A percentile compares a stretch with the other conserved stretches of the same genome.
Evolutionary conservation across 2,113 vertebrate genomes (phyloP).

Genomic region (Pterocles gutturalis): DNA sequence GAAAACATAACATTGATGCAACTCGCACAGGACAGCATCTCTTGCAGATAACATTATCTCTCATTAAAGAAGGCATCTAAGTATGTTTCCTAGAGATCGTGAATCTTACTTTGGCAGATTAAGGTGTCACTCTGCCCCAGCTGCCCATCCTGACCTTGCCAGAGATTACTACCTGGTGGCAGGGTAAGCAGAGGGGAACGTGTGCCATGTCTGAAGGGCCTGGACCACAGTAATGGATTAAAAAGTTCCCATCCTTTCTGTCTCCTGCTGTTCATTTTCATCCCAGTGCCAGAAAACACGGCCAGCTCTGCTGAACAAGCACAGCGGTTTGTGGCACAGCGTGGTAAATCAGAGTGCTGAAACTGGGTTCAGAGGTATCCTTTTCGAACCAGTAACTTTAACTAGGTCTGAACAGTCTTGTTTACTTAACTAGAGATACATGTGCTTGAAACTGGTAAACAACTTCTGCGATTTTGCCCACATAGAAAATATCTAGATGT

Average conservation of each 20-base stretch:
- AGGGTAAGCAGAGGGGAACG: neutral
- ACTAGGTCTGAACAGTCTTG: neutral
- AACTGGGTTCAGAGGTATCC: neutral
- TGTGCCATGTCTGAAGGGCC: neutral
- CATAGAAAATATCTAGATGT: neutral
- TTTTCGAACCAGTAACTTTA: neutral
- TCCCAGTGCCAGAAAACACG: neutral
- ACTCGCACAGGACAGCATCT: fast-evolving
- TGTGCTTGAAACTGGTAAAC: neutral
- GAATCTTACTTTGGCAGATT: neutral
- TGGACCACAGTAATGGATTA: neutral
- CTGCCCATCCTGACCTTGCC: neutral
- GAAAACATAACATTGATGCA: neutral
- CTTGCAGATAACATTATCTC: neutral
- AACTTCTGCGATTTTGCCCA: neutral
- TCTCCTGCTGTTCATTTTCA: neutral
- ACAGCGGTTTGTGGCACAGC: neutral
- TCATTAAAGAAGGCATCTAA: neutral
- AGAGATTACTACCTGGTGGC: neutral
- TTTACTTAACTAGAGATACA: neutral
- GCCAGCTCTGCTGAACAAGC: neutral
- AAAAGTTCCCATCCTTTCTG: neutral
- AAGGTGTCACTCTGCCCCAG: neutral
- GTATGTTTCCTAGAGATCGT: neutral
- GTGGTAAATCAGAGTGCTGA: neutral